phyloP scores from a whole-genome alignment of 2,113 vertebrate genomes.

The Antigone vipio region DNA sequence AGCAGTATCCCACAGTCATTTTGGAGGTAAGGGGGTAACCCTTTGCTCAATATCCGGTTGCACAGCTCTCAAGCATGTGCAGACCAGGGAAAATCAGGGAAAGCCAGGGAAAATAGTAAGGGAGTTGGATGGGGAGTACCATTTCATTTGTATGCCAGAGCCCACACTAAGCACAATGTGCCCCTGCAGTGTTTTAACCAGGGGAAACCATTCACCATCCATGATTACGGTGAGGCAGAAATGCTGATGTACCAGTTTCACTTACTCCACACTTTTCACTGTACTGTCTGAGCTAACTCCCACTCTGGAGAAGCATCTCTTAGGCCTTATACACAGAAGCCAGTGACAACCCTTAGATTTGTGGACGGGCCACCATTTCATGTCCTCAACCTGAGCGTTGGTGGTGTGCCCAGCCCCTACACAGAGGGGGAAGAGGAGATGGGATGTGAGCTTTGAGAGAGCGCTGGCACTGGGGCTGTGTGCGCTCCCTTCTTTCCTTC shows the following conservation, averaged over 20 bases:
- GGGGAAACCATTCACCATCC: neutral
- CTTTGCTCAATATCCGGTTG: neutral
- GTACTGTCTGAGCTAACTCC: neutral
- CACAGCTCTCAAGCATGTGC: neutral
- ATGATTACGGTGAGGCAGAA: neutral
- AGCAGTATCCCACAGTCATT: neutral
- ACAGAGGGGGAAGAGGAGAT: accelerated
- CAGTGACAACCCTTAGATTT: neutral
- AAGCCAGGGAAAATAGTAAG: neutral
- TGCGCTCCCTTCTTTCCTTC: neutral
- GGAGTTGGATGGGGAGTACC: neutral
- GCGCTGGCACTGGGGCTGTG: accelerated
- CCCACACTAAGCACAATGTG: neutral
- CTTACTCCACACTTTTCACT: neutral
- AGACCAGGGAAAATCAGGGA: neutral
- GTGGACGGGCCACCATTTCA: neutral
- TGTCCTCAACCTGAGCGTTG: accelerated
- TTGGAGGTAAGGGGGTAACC: neutral
- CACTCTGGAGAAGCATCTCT: neutral
- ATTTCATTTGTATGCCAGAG: neutral
- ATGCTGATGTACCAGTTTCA: neutral
- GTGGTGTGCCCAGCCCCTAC: neutral
- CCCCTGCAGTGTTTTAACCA: neutral
- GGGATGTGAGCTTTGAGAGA: neutral
- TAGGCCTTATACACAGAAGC: neutral